Evolutionary conservation across 2,113 vertebrate genomes (phyloP), one percentile per base, ranked within the genome.

Genomic region (Hyperoodon ampullatus): DNA sequence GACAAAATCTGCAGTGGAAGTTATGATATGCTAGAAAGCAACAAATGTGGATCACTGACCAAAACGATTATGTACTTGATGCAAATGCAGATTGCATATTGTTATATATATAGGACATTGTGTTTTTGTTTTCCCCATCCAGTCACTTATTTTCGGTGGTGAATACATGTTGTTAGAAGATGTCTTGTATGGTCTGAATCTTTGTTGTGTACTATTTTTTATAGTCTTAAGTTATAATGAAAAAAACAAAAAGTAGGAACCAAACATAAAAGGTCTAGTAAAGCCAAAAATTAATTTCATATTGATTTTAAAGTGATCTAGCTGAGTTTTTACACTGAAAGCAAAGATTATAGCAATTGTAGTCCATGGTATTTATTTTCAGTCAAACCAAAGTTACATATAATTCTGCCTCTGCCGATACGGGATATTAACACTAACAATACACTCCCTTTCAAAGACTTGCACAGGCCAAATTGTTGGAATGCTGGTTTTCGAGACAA

Each of bases 301-400:
- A 99, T 99, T 99, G 99, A 99, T 99, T 99, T 98, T 99, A 99
- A 99, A 99, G 99, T 99, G 99, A 99, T 99, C 99, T 99, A 99
- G 99, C 99, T 99, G 98, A 99, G 99, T 99, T 99, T 99, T 99
- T 99, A 99, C 99, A 99, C 99, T 99, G 98, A 99, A 99, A 99
- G 99, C 99, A 99, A 99, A 99, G 99, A 99, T 98, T 99, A 99
- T 99, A 99, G 99, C 99, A 99, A 99, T 99, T 99, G 99, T 99
- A 98, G 99, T 99, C 99, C 99, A 99, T 99, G 99, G 99, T 99
- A 98, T 99, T 99, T 99, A 99, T 99, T 99, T 99, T 99, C 99
- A 99, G 99, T 99, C 99, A 99, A 99, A 99, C 99, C 99, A 99
- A 99, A 99, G 99, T 99, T 99, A 99, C 99, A 99, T 99, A 99